Base-by-base conservation (phyloP, 2,113 vertebrate species). In the Etia nguti region DNA sequence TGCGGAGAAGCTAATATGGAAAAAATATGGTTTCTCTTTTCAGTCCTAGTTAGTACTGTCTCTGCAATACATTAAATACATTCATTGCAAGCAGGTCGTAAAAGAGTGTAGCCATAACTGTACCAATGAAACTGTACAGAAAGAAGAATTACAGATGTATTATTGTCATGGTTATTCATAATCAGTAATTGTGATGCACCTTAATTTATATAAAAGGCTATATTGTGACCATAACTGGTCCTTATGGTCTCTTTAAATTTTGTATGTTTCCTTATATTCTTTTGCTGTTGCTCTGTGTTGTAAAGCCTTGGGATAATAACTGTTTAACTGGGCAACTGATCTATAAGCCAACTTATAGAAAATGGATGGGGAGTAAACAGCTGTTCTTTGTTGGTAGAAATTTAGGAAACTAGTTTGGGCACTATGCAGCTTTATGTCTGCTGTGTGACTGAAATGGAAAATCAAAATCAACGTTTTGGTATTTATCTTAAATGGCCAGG, bases 401-500 rank as follows among this genome's bases (percentile, higher is more conserved):
- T 52, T 31, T 34, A 77, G 9, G 2, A 73, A 73, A 52, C 73
- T n/a, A 34, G 46, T 77, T 10, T 77, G 46, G 26, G 26, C 26
- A 31, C 26, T 50, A 31, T 68, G 50, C 15, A 62, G 55, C 79
- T 62, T 82, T 65, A 41, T 83, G 22, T 79, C 24, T 9, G 10
- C 59, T 68, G 6, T 85, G 46, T 50, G 60, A 73, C 43, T 68
- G 8, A 83, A 80, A 65, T 82, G 38, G 41, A 83, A 90, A 85
- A 83, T 80, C 83, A 36, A n/a, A 75, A 82, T 62, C 24, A 79
- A 16, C 15, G 7, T 70, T 48, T 75, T 36, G 22, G 20, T 50
- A 82, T 46, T 90, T 90, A 56, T 87, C 77, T 80, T 31, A 73
- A 52, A 79, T 34, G 56, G 84, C 22, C 73, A 86, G 81, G 41